Percentiles rank a stretch among this genome's conserved stretches.
Conservation (phyloP, 2,113 vertebrate genomes). For the Chascanopsetta lugubris region DNA sequence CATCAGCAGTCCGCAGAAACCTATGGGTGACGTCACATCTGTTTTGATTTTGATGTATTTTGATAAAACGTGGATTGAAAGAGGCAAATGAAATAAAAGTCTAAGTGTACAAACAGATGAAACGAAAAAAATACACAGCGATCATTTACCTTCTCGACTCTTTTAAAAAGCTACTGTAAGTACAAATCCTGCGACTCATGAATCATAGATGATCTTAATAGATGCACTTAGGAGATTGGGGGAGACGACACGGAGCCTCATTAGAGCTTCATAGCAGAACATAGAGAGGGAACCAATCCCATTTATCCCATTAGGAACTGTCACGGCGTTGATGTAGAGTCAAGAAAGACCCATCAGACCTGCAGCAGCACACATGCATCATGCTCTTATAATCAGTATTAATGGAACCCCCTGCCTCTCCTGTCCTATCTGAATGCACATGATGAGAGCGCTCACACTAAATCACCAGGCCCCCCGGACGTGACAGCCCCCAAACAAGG, state of each 20-base stretch:
- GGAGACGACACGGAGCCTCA: conserved; percentile 23
- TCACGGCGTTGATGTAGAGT: conserved; percentile 42
- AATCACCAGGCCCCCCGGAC: conserved; percentile 50
- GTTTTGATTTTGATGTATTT: not conserved
- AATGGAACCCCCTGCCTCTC: conserved; percentile 42
- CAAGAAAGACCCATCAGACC: conserved; percentile 13
- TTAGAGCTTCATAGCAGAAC: conserved; percentile 3
- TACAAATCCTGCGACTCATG: conserved; percentile 31
- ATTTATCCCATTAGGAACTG: conserved; percentile 52
- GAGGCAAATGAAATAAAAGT: not conserved
- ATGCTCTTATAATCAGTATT: conserved; percentile 64
- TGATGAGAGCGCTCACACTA: conserved; percentile 47
- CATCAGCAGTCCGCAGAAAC: too few relatives aligned
- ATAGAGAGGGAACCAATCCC: conserved; percentile 20
- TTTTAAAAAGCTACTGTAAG: not conserved
- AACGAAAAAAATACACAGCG: conserved; percentile 6
- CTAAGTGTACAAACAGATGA: too few relatives aligned
- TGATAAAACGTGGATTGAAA: not conserved
- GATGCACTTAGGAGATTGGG: conserved; percentile 63
- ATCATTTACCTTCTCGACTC: not conserved
- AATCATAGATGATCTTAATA: conserved; percentile 63
- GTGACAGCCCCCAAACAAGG: conserved; percentile 65
- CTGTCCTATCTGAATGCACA: conserved; percentile 30
- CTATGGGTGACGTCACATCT: too few relatives aligned
- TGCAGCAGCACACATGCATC: conserved; percentile 11